These are phyloP conservation scores for Pelosia muscerda DNA, from an alignment of 2,888 invertebrate genomes.

Conservation along the genomic window DNA sequence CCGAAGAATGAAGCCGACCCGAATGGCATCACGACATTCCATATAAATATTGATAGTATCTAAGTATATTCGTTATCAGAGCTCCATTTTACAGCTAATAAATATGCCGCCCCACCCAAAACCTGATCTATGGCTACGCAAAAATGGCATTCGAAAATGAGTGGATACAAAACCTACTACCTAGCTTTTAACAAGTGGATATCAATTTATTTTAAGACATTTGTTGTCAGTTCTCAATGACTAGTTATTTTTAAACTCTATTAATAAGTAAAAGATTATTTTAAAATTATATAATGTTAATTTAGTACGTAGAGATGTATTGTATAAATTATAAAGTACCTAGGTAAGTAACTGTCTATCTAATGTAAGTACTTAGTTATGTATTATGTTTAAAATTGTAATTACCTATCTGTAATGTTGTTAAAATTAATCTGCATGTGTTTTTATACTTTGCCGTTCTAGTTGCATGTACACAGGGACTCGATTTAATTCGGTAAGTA, in stretches of 20 bases:
- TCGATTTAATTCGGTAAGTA: background rate
- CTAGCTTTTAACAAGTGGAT: background rate
- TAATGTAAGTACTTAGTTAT: background rate
- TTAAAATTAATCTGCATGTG: constrained; percentile 46
- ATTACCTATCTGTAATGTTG: constrained; percentile 21
- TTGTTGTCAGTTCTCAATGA: constrained; percentile 19
- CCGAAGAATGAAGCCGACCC: too few relatives aligned
- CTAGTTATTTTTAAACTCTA: background rate
- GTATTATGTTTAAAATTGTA: too few relatives aligned
- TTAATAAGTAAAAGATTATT: background rate
- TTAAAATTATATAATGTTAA: background rate
- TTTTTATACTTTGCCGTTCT: constrained; percentile 53
- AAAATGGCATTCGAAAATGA: too few relatives aligned
- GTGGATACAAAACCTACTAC: too few relatives aligned
- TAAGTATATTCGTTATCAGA: too few relatives aligned
- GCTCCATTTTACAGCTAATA: too few relatives aligned
- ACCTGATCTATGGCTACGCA: too few relatives aligned
- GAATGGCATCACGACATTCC: too few relatives aligned
- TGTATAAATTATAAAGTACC: background rate
- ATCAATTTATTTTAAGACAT: constrained; percentile 8
- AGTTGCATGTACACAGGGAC: constrained; percentile 5
- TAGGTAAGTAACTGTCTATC: background rate
- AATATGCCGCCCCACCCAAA: too few relatives aligned
- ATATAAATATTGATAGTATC: too few relatives aligned
- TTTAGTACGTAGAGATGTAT: background rate